These are phyloP conservation scores for Achlya flavicornis DNA, from an alignment of 2,888 invertebrate species.

Conservation along the genomic window DNA sequence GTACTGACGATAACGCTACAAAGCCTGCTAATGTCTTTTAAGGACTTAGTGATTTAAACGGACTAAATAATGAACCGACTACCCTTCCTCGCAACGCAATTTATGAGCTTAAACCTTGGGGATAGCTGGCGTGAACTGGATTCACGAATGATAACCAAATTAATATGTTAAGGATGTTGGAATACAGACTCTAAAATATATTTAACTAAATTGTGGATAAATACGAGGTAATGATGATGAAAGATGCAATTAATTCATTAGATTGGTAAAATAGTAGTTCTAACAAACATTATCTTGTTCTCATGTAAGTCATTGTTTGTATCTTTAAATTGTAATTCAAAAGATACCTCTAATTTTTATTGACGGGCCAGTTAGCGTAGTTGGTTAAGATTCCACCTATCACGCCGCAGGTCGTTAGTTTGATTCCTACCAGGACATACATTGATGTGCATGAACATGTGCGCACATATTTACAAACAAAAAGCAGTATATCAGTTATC, in stretches of 20 bases:
- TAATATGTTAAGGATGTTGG: neutral
- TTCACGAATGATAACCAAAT: constrained; percentile 18
- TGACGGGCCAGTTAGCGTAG: too few species aligned
- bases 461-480: too few species aligned
- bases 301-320: neutral
- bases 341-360: too few species aligned
- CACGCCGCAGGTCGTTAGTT: too few species aligned
- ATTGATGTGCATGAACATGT: too few species aligned
- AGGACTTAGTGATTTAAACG: constrained; percentile 84
- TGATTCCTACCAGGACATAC: too few species aligned
- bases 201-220: neutral
- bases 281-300: too few species aligned
- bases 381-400: too few species aligned
- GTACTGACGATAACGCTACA: constrained; percentile 78
- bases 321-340: neutral
- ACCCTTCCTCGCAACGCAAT: constrained; percentile 73
- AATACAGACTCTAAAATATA: neutral
- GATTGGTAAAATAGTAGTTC: neutral
- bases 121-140: constrained; percentile 29
- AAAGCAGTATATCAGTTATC: too few species aligned
- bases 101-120: constrained; percentile 68
- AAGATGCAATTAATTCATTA: neutral
- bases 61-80: constrained; percentile 82
- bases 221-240: too few species aligned
- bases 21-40: constrained; percentile 83